Evolutionary conservation across 2,113 vertebrate species (phyloP).

Genomic region (Romanogobio albipinnatus): DNA sequence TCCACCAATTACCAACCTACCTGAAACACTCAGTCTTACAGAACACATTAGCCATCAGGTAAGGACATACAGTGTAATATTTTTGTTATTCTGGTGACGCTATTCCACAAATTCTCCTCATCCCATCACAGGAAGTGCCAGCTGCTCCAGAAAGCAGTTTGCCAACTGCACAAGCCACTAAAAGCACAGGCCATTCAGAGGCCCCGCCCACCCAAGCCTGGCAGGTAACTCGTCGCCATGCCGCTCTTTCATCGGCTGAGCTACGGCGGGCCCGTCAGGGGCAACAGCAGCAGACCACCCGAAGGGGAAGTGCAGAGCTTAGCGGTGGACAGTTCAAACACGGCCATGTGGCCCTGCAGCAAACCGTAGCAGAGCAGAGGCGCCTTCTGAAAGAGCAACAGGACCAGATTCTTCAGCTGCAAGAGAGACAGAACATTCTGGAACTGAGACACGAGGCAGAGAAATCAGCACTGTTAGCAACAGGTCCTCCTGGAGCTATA

Average conservation of each 20-base stretch:
- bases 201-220: slow-evolving; percentile 66
- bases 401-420: slow-evolving; percentile 80
- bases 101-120: background rate
- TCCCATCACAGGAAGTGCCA: background rate
- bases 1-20: slow-evolving; percentile 30
- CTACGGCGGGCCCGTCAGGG: slow-evolving; percentile 32
- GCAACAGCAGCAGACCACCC: background rate
- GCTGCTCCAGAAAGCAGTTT: slow-evolving; percentile 24
- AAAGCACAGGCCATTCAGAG: background rate
- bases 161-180: background rate
- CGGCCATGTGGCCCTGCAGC: slow-evolving; percentile 78
- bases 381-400: slow-evolving; percentile 86
- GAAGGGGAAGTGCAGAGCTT: background rate
- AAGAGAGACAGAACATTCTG: slow-evolving; percentile 74
- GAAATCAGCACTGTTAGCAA: slow-evolving; percentile 43
- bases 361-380: slow-evolving; percentile 83
- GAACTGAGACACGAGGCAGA: slow-evolving; percentile 70
- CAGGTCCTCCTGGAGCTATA: slow-evolving; percentile 42
- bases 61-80: slow-evolving; percentile 26
- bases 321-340: slow-evolving; percentile 70
- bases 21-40: slow-evolving; percentile 48
- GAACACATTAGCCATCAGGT: slow-evolving; percentile 57
- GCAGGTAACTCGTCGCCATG: slow-evolving; percentile 72
- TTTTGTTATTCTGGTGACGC: background rate
- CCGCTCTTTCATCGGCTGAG: slow-evolving; percentile 60